Base-by-base conservation (phyloP, 2,113 vertebrate species). In the Poeciliopsis turrubarensis region DNA sequence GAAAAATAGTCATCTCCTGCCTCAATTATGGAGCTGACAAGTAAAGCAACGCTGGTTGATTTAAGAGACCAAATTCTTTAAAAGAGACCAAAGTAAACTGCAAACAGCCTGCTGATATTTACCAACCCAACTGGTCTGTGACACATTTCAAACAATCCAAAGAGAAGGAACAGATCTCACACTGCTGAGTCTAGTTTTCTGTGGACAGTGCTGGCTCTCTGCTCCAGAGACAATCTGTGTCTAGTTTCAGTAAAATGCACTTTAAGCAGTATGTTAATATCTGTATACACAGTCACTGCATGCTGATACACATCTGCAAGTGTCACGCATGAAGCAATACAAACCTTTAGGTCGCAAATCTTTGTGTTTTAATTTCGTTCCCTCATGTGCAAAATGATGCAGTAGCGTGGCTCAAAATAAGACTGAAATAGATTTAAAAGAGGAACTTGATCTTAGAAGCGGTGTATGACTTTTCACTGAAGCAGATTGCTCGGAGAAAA, bases 71-170 rank as follows among this genome's bases (percentile, higher is more conserved):
- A 82, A 81, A 81, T 77, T 41, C 65, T 74, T 82, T 66, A 15
- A 44, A 57, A 63, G 29, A 27, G 41, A 75, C 29, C 27, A 64
- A 73, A 78, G 64, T 44, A 64, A 82, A 81, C 61, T 70, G 73
- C 78, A 79, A 71, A 73, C 81, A 83, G 82, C 69, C 73, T 84
- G 79, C 34, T 80, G 30, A 37, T 85, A 72, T 87, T 85, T 82
- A 80, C 75, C 77, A 72, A 51, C 60, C 82, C 75, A 81, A 80
- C 75, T 84, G 82, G 71, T 85, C 73, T 74, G 79, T 80, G 79
- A 82, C 66, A 79, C 73, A 65, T 79, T 75, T 41, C 39, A 78
- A 79, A 81, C 75, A 86, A 81, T 41, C 80, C 70, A 84, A 88
- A 51, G 67, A 81, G 68, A 85, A 72, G 37, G 82, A 82, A 60